A percentile compares a stretch with the other conserved stretches of the same genome.
phyloP scores from a whole-genome alignment of 1,140 invertebrate genomes.

The Neomicropteryx cornuta region DNA sequence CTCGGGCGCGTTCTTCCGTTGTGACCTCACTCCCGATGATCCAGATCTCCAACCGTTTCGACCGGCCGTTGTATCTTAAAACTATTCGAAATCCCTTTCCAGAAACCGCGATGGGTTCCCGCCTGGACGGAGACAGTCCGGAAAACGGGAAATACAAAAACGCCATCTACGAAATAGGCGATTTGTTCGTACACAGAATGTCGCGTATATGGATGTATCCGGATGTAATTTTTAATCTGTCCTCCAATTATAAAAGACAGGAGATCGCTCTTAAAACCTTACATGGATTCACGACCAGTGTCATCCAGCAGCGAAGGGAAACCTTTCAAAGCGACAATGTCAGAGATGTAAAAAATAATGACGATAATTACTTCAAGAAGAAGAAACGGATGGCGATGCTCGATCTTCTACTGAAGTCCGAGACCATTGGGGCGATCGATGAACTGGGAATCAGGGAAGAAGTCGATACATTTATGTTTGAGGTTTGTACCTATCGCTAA shows the following conservation, averaged over 20 bases:
- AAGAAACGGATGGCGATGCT: constrained; percentile 51
- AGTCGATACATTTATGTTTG: constrained; percentile 68
- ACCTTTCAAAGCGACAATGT: constrained; percentile 12
- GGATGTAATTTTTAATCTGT: constrained; percentile 45
- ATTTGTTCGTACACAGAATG: constrained; percentile 15
- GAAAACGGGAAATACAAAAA: constrained; percentile 37
- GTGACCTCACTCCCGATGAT: no score
- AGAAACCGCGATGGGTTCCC: constrained; percentile 64
- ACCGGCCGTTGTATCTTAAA: no score
- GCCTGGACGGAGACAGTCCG: constrained; percentile 50
- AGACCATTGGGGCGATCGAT: constrained; percentile 36
- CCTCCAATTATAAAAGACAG: constrained; percentile 40
- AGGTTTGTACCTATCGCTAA: constrained; percentile 34
- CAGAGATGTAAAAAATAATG: constrained; percentile 4
- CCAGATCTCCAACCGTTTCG: no score
- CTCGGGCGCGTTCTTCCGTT: no score
- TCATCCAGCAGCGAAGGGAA: constrained; percentile 26
- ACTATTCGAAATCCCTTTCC: no score
- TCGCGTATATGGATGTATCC: constrained; percentile 41
- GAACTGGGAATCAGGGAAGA: constrained; percentile 58
- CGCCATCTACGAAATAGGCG: constrained; percentile 19
- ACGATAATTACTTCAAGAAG: constrained; percentile 6
- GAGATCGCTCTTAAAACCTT: constrained; percentile 43
- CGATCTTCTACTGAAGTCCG: constrained; percentile 52
- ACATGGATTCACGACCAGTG: constrained; percentile 53